Conservation (phyloP, 2,113 vertebrate species). For the Dryoscopus gambensis region DNA sequence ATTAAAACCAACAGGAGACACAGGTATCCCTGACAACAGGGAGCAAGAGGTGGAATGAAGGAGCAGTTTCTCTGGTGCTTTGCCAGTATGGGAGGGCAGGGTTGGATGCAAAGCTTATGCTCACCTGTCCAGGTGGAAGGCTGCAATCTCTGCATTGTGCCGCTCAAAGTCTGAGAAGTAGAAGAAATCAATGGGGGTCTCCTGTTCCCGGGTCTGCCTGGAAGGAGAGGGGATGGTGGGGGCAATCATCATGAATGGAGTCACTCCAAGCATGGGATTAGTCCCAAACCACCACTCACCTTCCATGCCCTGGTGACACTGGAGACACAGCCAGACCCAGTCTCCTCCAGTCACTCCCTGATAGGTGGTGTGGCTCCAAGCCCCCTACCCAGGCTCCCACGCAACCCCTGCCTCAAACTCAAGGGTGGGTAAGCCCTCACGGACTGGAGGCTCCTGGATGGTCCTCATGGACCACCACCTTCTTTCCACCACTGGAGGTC, state of each 20-base stretch:
- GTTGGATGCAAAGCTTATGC: neutral
- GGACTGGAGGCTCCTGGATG: neutral
- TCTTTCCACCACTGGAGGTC: slow-evolving; percentile 58
- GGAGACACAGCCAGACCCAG: neutral
- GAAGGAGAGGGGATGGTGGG: neutral
- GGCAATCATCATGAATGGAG: no score
- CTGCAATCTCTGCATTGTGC: slow-evolving; percentile 84
- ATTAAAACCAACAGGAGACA: neutral
- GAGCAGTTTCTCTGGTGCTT: neutral
- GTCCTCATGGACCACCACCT: neutral
- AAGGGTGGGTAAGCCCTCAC: neutral
- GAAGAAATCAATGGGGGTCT: slow-evolving; percentile 82
- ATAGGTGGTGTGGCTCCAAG: neutral
- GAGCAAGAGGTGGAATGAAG: neutral
- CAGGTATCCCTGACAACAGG: neutral
- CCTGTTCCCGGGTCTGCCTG: slow-evolving; percentile 81
- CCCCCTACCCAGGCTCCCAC: rapidly evolving
- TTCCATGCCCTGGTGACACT: neutral
- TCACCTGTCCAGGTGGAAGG: slow-evolving; percentile 86
- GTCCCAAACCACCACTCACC: neutral
- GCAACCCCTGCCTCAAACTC: neutral
- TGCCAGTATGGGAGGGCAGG: neutral
- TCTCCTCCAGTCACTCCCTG: neutral
- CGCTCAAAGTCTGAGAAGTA: slow-evolving; percentile 90
- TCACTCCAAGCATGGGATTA: neutral